Base-by-base conservation (phyloP, 1,140 invertebrate genomes). In the Lysiphlebus fabarum region DNA sequence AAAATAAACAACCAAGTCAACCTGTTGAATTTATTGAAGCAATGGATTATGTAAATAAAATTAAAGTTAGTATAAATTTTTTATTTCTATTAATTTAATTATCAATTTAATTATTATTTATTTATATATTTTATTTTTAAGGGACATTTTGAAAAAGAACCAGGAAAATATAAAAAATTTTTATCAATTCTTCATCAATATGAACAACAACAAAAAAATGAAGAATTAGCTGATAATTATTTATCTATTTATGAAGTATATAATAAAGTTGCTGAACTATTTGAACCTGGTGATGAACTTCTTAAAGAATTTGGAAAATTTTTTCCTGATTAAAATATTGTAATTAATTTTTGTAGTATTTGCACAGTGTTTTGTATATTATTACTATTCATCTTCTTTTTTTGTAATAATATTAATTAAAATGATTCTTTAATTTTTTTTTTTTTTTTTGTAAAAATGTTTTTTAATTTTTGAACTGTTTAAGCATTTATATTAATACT, bases 11-110 rank as follows among this genome's bases (percentile, higher is more conserved):
- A 12, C 85, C 86, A 62, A 91, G 89, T 72, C 94, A 96, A 77
- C 95, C 95, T 1, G 95, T 99, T 10, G 95, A 99, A 78, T 99
- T 99, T 76, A 98, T 99, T 81, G 95, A 99, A 81, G 96, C 97
- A 41, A 98, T 99, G 63, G 97, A 96, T 73, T 99, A 99, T 79
- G 96, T 99, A 53, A 99, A 99, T 80, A 99, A 99, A 82, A 99
- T 99, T 62, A 99, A 99, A 87, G 94, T 94, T 78, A 92, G 96
- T 49, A 26, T 26, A n/a, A n/a, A n/a, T 26, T 26, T 2, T 26
- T 26, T 26, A 26, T 26, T 26, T 26, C 2, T 26, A 2, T 26
- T 26, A 26, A 2, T 1, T 1, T 26, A 2, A 4, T 26, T 26
- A 2, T 26, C 0, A 26, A 0, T 26, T 26, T 0, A 4, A 26